These are phyloP conservation scores for Myotis planiceps DNA, from an alignment of 2,797 vertebrate genomes.

Conservation along the genomic window DNA sequence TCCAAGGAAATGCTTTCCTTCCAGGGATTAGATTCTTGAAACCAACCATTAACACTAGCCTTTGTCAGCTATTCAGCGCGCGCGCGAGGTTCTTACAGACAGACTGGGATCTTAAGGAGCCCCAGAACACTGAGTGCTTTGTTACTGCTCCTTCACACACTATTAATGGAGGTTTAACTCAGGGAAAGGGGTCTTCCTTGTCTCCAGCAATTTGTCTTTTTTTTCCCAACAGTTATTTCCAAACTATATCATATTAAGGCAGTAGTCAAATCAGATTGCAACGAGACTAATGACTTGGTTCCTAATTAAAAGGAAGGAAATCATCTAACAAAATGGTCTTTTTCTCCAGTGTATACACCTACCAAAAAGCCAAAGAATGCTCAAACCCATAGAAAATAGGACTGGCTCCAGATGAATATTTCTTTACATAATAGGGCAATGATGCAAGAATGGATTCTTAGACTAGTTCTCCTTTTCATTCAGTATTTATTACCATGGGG, in stretches of 20 bases:
- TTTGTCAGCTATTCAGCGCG: conserved; percentile 79
- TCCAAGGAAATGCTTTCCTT: conserved; percentile 85
- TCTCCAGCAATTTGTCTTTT: conserved; percentile 75
- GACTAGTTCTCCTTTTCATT: background rate
- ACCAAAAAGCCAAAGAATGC: conserved; percentile 47
- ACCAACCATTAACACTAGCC: conserved; percentile 76
- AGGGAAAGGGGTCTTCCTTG: conserved; percentile 76
- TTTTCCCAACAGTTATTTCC: conserved; percentile 75
- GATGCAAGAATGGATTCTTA: background rate
- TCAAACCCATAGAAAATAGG: conserved; percentile 16
- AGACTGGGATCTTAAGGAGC: conserved; percentile 76
- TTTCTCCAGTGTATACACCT: conserved; percentile 31
- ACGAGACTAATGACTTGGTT: conserved; percentile 61
- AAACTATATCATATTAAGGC: conserved; percentile 74
- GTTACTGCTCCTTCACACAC: conserved; percentile 82
- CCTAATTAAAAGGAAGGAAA: conserved; percentile 74
- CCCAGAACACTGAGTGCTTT: conserved; percentile 85
- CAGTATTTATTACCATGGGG: conserved; percentile 16
- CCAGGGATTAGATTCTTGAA: conserved; percentile 79
- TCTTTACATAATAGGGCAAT: conserved; percentile 6
- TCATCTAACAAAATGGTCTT: conserved; percentile 35
- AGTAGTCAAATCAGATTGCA: conserved; percentile 77
- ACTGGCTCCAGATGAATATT: conserved; percentile 44
- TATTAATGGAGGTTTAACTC: conserved; percentile 80
- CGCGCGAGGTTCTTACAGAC: conserved; percentile 78